Conservation (phyloP, 2,797 vertebrate genomes). For the Clarias platycephalus region DNA sequence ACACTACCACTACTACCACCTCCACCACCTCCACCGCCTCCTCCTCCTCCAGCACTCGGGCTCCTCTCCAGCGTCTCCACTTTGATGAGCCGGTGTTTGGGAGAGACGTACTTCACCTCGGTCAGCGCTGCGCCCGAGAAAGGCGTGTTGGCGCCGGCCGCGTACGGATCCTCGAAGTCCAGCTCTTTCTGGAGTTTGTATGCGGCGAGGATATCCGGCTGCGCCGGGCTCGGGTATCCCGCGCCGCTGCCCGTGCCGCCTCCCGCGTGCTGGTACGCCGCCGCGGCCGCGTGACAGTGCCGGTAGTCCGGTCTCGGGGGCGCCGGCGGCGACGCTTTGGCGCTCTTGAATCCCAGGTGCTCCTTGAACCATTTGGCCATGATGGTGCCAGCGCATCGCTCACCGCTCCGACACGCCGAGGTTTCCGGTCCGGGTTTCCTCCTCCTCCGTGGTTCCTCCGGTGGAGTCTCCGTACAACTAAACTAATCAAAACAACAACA, state of each 20-base stretch:
- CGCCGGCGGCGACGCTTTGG: slow-evolving; percentile 86
- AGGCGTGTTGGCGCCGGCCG: slow-evolving; percentile 72
- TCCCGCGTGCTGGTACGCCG: slow-evolving; percentile 69
- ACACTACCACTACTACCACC: neutral
- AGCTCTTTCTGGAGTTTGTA: slow-evolving; percentile 92
- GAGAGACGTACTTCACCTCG: slow-evolving; percentile 83
- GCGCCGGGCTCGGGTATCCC: slow-evolving; percentile 72
- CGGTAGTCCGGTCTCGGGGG: slow-evolving; percentile 92
- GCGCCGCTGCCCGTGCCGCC: slow-evolving; percentile 61
- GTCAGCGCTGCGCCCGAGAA: slow-evolving; percentile 69
- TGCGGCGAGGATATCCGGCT: slow-evolving; percentile 91
- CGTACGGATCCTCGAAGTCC: slow-evolving; percentile 96
- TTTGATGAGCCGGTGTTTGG: slow-evolving; percentile 88
- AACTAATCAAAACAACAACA: too few relatives aligned
- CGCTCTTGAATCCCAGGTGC: slow-evolving; percentile 93
- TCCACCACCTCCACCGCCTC: slow-evolving; percentile 58
- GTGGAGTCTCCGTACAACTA: neutral
- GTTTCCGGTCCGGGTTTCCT: neutral
- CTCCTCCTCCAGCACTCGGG: slow-evolving; percentile 64
- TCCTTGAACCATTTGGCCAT: slow-evolving; percentile 98
- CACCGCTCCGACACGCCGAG: slow-evolving; percentile 65
- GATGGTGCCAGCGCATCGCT: slow-evolving; percentile 87
- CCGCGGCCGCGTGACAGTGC: slow-evolving; percentile 72
- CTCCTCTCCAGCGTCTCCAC: slow-evolving; percentile 82
- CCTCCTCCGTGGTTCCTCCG: neutral